Conservation (phyloP, 2,888 invertebrate species). For the Oscheius sp. region DNA sequence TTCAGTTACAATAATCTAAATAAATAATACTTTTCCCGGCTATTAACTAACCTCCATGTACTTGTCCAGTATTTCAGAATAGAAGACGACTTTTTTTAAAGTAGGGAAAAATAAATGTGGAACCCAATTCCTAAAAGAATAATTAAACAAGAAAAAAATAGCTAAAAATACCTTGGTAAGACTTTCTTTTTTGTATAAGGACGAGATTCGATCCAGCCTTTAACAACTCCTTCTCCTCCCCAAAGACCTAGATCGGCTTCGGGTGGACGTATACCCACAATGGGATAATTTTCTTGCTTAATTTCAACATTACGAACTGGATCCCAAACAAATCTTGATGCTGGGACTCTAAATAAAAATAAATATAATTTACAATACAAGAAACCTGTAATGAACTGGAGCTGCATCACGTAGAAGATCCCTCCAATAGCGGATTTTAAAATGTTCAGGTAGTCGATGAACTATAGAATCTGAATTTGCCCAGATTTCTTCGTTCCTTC, state of each 20-base stretch:
- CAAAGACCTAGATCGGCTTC: constrained; percentile 87
- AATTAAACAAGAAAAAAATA: not conserved
- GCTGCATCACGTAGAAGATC: constrained; percentile 66
- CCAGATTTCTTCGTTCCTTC: constrained; percentile 67
- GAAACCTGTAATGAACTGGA: constrained; percentile 71
- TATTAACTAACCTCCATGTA: constrained; percentile 55
- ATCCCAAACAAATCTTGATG: constrained; percentile 53
- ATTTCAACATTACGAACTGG: constrained; percentile 51
- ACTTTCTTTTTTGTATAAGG: constrained; percentile 67
- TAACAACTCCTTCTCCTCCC: constrained; percentile 93
- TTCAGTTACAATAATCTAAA: constrained; percentile 81
- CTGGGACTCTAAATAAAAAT: constrained; percentile 61
- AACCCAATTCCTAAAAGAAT: constrained; percentile 73
- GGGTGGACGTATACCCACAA: constrained; percentile 77
- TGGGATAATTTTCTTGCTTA: constrained; percentile 56
- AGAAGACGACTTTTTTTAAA: constrained; percentile 81
- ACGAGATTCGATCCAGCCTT: constrained; percentile 78
- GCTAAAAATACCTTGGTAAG: constrained; percentile 44
- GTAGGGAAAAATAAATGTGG: constrained; percentile 89
- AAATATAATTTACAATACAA: constrained; percentile 9
- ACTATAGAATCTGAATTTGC: constrained; percentile 63
- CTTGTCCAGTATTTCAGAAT: constrained; percentile 74
- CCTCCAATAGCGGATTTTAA: constrained; percentile 63
- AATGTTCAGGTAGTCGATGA: constrained; percentile 67
- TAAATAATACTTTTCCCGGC: no score